These are phyloP conservation scores for Meleagris gallopavo DNA, from an alignment of 2,113 vertebrate species.

Conservation along the genomic window DNA sequence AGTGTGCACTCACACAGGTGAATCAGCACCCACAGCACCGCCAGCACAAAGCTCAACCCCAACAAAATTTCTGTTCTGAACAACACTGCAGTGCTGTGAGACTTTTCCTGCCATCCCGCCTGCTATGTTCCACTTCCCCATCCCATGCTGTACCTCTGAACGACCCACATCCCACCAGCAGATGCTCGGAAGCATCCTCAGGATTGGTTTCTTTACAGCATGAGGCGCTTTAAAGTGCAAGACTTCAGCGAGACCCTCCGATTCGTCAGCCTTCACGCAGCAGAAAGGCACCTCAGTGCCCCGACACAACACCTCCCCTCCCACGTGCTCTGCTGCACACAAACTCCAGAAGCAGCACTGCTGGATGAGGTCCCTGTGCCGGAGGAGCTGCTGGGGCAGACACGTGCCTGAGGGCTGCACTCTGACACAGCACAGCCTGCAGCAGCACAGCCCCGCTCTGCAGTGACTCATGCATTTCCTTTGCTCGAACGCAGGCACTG, in stretches of 20 bases:
- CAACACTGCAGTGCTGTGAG: rapidly evolving
- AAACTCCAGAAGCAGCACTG: slow-evolving; percentile 1
- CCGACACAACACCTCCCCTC: rapidly evolving
- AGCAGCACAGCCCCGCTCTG: slow-evolving; percentile 21
- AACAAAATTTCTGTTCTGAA: rapidly evolving
- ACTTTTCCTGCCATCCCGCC: neutral
- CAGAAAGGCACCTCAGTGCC: rapidly evolving
- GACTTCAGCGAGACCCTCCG: neutral
- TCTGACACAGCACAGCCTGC: too few relatives aligned
- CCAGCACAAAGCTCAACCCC: rapidly evolving
- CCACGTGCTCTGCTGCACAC: rapidly evolving
- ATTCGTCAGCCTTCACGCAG: rapidly evolving
- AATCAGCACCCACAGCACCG: rapidly evolving
- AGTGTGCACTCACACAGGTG: rapidly evolving
- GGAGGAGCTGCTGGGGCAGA: slow-evolving; percentile 56
- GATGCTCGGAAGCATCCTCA: rapidly evolving
- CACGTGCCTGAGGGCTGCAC: slow-evolving; percentile 31
- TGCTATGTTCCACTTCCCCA: neutral
- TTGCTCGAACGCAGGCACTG: slow-evolving; percentile 12
- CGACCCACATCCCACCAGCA: rapidly evolving
- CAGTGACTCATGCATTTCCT: slow-evolving; percentile 78
- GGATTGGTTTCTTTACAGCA: rapidly evolving
- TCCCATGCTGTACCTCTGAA: rapidly evolving
- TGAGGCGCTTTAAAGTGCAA: neutral
- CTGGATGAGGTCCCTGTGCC: slow-evolving; percentile 2